phyloP scores from a whole-genome alignment of 1,140 invertebrate genomes.

The Atta texana region DNA sequence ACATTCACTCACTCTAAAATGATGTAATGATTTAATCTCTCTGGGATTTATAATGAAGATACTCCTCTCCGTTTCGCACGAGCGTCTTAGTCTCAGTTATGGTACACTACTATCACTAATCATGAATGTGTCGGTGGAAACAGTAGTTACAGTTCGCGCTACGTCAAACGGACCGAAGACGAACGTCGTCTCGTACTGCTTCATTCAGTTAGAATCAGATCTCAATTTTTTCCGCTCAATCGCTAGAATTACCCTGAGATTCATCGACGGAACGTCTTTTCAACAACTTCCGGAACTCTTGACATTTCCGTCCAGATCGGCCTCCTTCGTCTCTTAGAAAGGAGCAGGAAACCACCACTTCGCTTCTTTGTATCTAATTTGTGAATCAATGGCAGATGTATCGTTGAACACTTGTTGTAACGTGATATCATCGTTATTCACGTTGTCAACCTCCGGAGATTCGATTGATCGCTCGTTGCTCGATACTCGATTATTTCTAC shows the following conservation, averaged over 20 bases:
- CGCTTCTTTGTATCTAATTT: not conserved
- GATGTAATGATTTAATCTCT: not conserved
- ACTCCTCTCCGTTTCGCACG: not conserved
- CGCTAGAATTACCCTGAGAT: not conserved
- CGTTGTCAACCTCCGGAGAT: not conserved
- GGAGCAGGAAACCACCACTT: not conserved
- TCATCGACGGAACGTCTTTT: not conserved
- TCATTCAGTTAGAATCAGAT: constrained; percentile 48
- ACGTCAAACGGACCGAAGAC: constrained; percentile 46
- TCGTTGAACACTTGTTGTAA: constrained; percentile 39
- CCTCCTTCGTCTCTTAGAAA: not conserved
- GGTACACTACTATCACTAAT: not conserved
- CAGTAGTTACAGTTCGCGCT: constrained; percentile 12
- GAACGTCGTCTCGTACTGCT: constrained; percentile 50
- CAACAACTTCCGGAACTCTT: not conserved
- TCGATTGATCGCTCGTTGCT: constrained; percentile 28
- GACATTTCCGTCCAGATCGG: not conserved
- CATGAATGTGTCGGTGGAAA: not conserved
- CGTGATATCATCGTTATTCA: not conserved
- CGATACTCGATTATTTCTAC: not conserved
- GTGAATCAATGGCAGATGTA: not conserved
- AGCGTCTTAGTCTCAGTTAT: not conserved
- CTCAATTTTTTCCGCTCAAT: constrained; percentile 24
- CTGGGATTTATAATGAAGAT: constrained; percentile 9
- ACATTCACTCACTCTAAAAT: not conserved